These are phyloP conservation scores for Catostomus latipinnis DNA, from an alignment of 2,797 vertebrate genomes.

Conservation along the genomic window DNA sequence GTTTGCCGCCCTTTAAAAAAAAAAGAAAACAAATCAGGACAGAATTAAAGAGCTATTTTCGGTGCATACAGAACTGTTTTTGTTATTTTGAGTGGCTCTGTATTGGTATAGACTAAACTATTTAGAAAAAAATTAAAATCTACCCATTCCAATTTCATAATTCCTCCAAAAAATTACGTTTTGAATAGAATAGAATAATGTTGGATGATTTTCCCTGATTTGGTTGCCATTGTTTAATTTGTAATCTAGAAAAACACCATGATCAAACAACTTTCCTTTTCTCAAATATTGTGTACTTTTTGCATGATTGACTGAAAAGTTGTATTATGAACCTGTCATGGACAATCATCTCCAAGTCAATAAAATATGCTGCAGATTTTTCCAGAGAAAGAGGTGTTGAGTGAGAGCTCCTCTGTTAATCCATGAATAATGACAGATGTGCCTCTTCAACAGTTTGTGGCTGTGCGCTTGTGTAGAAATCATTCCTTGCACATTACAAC, in stretches of 20 bases:
- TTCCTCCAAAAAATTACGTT: too few relatives aligned
- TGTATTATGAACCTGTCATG: slow-evolving; percentile 22
- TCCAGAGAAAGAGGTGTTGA: slow-evolving; percentile 29
- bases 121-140: too few relatives aligned
- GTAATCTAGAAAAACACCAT: neutral
- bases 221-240: neutral
- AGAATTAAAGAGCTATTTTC: slow-evolving; percentile 59
- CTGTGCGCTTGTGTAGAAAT: slow-evolving; percentile 6
- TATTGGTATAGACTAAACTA: slow-evolving; percentile 3
- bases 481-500: slow-evolving; percentile 18
- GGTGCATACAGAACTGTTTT: slow-evolving; percentile 38
- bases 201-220: too few relatives aligned
- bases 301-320: neutral
- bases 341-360: slow-evolving; percentile 41
- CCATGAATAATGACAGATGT: slow-evolving; percentile 58
- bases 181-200: too few relatives aligned
- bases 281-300: slow-evolving; percentile 22
- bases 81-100: slow-evolving; percentile 51
- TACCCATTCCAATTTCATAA: too few relatives aligned
- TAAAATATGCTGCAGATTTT: slow-evolving; percentile 40
- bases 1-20: slow-evolving; percentile 57
- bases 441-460: slow-evolving; percentile 38
- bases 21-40: slow-evolving; percentile 32
- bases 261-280: neutral
- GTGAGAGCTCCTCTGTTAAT: slow-evolving; percentile 47